Evolutionary conservation across 2,113 vertebrate species (phyloP).

Genomic region (Tricholaema leucomelas): DNA sequence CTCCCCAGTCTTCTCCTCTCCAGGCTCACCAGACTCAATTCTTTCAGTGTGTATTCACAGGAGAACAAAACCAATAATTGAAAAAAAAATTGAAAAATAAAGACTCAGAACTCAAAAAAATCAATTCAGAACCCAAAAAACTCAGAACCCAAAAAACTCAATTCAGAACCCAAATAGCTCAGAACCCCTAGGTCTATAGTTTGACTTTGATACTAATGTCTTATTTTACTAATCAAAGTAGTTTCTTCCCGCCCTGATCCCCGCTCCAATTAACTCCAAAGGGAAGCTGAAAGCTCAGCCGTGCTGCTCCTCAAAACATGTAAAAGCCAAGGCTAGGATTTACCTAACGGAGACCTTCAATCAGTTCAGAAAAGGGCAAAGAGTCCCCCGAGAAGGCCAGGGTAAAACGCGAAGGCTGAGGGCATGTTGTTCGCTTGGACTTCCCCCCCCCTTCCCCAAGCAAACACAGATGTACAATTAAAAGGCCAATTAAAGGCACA

Average conservation of each 20-base stretch:
- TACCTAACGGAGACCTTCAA: neutral
- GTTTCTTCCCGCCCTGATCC: too few species aligned
- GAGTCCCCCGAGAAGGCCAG: neutral
- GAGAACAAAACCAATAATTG: too few species aligned
- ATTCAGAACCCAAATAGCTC: too few species aligned
- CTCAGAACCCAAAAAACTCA: too few species aligned
- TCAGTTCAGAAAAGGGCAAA: neutral
- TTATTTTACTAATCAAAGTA: neutral
- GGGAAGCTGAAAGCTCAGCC: neutral
- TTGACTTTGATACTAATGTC: neutral
- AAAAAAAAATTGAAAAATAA: too few species aligned
- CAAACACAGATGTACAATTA: constrained; percentile 44
- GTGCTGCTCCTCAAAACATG: neutral
- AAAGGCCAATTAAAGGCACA: constrained; percentile 62
- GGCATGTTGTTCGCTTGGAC: neutral
- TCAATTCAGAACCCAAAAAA: too few species aligned
- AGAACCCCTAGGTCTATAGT: neutral
- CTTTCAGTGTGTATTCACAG: too few species aligned
- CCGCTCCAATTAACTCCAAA: neutral
- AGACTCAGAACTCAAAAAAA: too few species aligned
- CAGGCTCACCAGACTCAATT: too few species aligned
- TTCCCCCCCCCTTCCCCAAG: neutral
- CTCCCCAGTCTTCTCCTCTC: too few species aligned
- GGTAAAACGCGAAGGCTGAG: neutral
- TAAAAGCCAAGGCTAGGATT: neutral